Percentiles rank a stretch among this genome's conserved stretches.
These are phyloP conservation scores for Oreortyx pictus DNA, from an alignment of 2,797 vertebrate genomes.

Conservation along the genomic window DNA sequence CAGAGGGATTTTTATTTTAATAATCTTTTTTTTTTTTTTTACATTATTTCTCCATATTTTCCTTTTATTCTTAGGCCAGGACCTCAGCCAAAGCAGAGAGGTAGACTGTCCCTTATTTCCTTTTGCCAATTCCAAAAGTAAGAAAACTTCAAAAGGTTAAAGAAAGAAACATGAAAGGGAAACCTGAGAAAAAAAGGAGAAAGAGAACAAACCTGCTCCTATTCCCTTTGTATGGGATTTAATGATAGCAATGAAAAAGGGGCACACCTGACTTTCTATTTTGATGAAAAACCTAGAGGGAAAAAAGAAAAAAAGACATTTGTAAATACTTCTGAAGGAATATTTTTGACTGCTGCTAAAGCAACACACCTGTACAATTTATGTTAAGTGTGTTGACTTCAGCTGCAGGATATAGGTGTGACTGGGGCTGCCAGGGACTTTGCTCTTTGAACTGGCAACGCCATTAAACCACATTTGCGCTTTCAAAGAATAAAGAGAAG, in stretches of 20 bases:
- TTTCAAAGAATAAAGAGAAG: background rate
- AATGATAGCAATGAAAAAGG: background rate
- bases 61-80: background rate
- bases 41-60: slow-evolving; percentile 6
- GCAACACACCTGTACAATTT: background rate
- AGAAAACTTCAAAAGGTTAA: background rate
- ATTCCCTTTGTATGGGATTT: background rate
- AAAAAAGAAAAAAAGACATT: background rate
- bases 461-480: background rate
- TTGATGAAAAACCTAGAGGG: background rate
- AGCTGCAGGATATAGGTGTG: accelerated
- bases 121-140: background rate
- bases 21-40: background rate
- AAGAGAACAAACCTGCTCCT: background rate
- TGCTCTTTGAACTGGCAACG: background rate
- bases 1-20: background rate
- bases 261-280: background rate
- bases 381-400: background rate
- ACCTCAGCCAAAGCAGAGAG: background rate
- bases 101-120: background rate
- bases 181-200: background rate
- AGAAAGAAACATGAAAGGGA: background rate
- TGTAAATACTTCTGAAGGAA: background rate
- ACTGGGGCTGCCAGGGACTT: background rate
- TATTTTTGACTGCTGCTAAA: background rate